Evolutionary conservation across 2,797 vertebrate species (phyloP), one percentile per base, ranked within the genome.

Genomic region (Acanthurus tractus): DNA sequence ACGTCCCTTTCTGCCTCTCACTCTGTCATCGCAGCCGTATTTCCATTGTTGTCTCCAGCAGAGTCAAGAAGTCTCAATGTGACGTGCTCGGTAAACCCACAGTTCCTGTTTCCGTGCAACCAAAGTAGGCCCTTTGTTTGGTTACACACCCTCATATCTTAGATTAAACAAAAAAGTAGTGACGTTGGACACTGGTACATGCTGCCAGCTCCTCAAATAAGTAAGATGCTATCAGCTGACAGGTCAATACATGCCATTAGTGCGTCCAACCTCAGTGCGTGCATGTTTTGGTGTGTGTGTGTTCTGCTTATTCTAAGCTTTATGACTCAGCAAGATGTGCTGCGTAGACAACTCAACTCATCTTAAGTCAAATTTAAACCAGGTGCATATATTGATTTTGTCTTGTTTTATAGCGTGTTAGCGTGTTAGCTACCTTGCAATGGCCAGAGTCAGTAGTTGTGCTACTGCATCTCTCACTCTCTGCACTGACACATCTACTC

Each of bases 41-140:
- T 25, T 38, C 42, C 17, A 72, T 83, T 74, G 75, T 85, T 84
- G 53, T 81, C 50, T 76, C 17, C 20, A 13, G 23, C 8, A 20
- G 63, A 22, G 70, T 44, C 22, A 1, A 13, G 6, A 25, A 59
- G 59, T 67, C 49, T 53, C 5, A 3, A 8, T 7, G 15, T 75
- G 62, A 55, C 18, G 3, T 44, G 62, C 42, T 53, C 8, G 34
- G 46, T 55, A 59, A 63, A 79, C 18, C 8, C 61, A 20, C 34
- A 79, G 44, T 82, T 88, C 77, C 78, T 74, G 72, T 83, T 83
- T 86, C 64, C 13, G 4, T 25, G 63, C 20, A 44, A 68, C 54
- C 66, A 52, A 54, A 81, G 40, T 15, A 14, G 48, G 18, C 62
- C 64, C 49, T 84, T 82, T 87, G 69, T 81, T 70, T 42, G 34